Base-by-base conservation (phyloP, 2,797 vertebrate genomes). In the Megalops cyprinoides region DNA sequence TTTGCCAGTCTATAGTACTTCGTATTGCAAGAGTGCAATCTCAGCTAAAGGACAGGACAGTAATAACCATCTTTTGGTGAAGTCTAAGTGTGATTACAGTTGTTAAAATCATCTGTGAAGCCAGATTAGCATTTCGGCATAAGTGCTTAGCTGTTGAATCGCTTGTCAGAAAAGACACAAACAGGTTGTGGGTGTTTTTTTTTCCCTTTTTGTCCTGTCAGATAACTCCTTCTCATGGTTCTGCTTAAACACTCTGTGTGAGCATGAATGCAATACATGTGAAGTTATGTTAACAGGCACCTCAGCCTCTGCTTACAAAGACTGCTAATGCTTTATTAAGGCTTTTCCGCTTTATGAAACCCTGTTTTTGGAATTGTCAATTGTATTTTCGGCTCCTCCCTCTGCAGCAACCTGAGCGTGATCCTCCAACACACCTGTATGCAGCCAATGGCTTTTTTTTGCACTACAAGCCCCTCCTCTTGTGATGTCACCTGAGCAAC, bases 141-240 rank as follows among this genome's bases (percentile, higher is more conserved):
- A 87, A 89, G 86, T 82, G 87, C 88, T 89, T 87, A 87, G 90
- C 91, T 86, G 87, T 82, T 31, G 73, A 87, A 86, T 87, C 2
- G 60, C 83, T 82, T 86, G 85, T 88, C 79, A 0, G 53, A 84
- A 87, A 87, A 89, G 82, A 39, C 83, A 85, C 85, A 87, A 86
- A 79, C 81, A 23, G 77, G 82, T 81, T 87, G 87, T 86, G 88
- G 89, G 85, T 81, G 85, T 89, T 90, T 90, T n/a, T n/a, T n/a
- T n/a, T n/a, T n/a, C n/a, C n/a, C 82, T 60, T 60, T 60, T 85
- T 79, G 86, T 88, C 86, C 82, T 87, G 90, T 90, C 87, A 90
- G 87, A 89, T 90, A 87, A 88, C 84, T 81, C 75, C 74, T 31
- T 20, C 14, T 3, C 51, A 12, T 18, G 62, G 62, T 4, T 67